Evolutionary conservation across 2,888 invertebrate species (phyloP).

Genomic region (Psococerastis gibbosa): DNA sequence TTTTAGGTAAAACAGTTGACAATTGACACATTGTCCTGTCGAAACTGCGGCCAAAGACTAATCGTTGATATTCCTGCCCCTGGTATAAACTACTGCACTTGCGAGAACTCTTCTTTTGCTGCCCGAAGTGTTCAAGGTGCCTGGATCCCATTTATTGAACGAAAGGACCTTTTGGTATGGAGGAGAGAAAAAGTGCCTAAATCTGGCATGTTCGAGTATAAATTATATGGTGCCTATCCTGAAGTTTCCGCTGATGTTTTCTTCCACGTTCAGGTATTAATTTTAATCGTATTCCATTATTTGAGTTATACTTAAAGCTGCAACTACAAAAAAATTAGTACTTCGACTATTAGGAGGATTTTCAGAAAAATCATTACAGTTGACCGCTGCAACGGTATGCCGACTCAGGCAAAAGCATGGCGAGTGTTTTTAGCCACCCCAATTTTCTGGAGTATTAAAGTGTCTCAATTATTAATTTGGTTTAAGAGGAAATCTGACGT

Average conservation of each 20-base stretch:
- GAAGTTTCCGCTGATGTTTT: conserved; percentile 65
- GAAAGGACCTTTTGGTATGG: conserved; percentile 66
- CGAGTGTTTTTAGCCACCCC: no score
- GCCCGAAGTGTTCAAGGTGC: conserved; percentile 26
- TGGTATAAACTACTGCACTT: conserved; percentile 30
- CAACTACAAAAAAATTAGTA: no score
- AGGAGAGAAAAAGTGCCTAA: conserved; percentile 42
- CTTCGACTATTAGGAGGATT: no score
- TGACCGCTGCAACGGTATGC: no score
- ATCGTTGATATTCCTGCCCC: conserved; percentile 25
- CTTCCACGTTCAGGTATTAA: conserved; percentile 48
- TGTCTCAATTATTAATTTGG: no score
- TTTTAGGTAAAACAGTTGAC: conserved; percentile 30
- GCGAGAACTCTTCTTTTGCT: conserved; percentile 18
- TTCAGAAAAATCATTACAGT: no score
- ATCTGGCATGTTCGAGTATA: conserved; percentile 57
- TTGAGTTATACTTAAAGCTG: no score
- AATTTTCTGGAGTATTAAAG: no score
- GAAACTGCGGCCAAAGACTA: conserved; percentile 28
- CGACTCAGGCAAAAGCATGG: no score
- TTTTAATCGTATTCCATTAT: no score
- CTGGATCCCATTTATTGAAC: conserved; percentile 64
- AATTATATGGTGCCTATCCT: conserved; percentile 66
- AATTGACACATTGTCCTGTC: conserved; percentile 33
- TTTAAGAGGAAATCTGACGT: no score